Percentiles rank a stretch among this genome's conserved stretches.
Conservation (phyloP, 2,113 vertebrate genomes). For the Scophthalmus maximus region DNA sequence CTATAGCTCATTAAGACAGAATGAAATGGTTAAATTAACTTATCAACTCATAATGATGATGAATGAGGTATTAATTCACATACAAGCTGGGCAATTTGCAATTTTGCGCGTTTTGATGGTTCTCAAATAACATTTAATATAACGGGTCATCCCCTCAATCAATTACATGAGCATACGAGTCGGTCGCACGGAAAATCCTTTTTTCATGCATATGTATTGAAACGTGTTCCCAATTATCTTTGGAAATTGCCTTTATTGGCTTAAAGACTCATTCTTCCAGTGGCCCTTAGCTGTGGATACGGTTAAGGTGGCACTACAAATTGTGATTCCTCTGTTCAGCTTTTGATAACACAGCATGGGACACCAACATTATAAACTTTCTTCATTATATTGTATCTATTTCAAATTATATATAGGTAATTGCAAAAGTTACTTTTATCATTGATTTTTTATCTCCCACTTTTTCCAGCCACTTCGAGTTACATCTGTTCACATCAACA, state of each 20-base stretch:
- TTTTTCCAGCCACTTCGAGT: no score
- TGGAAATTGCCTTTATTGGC: constrained; percentile 99
- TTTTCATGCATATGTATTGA: constrained; percentile 99
- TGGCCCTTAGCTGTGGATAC: constrained; percentile 81
- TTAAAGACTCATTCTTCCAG: constrained; percentile 87
- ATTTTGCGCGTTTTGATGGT: constrained; percentile 99
- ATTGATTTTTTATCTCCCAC: no score
- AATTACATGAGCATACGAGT: constrained; percentile 95
- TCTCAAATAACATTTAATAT: constrained; percentile 99
- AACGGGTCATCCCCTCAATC: constrained; percentile 99
- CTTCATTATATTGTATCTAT: background rate
- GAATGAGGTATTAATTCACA: constrained; percentile 99
- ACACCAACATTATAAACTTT: background rate
- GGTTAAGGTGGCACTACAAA: constrained; percentile 72
- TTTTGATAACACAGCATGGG: constrained; percentile 8
- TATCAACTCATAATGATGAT: constrained; percentile 99
- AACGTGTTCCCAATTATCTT: constrained; percentile 99
- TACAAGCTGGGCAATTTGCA: constrained; percentile 99
- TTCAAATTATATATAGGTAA: background rate
- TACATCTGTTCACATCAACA: no score
- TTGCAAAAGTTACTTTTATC: background rate
- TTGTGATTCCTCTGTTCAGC: background rate
- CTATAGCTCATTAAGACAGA: constrained; percentile 99
- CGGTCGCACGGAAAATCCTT: constrained; percentile 91
- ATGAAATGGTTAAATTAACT: constrained; percentile 99